Conservation (phyloP, 2,888 invertebrate species). For the Lochmaea crataegi region DNA sequence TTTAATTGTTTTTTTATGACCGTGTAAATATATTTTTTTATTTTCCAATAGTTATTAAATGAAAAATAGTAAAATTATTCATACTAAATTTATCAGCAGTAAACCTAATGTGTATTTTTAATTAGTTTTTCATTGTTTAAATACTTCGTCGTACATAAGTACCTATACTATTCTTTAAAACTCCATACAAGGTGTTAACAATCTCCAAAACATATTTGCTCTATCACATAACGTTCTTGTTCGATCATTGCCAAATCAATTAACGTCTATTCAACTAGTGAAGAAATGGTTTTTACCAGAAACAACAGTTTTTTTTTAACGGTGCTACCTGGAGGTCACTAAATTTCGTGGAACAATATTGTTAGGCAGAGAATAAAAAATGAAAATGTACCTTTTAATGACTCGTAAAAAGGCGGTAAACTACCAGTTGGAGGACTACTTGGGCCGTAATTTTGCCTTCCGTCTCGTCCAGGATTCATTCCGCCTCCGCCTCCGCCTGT, state of each 20-base stretch:
- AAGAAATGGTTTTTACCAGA: too few species aligned
- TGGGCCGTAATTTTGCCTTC: conserved; percentile 87
- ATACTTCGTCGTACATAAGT: neutral
- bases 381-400: conserved; percentile 73
- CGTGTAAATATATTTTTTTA: neutral
- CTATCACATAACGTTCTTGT: too few species aligned
- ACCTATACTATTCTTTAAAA: too few species aligned
- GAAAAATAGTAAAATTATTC: neutral
- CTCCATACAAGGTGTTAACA: too few species aligned
- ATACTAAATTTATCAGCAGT: neutral
- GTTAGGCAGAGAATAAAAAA: too few species aligned
- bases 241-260: too few species aligned
- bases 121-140: neutral
- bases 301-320: too few species aligned
- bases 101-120: neutral
- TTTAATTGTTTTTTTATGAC: neutral
- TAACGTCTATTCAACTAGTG: too few species aligned
- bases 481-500: conserved; percentile 85
- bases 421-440: conserved; percentile 90
- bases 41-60: neutral
- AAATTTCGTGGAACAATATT: too few species aligned
- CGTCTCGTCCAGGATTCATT: conserved; percentile 77
- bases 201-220: too few species aligned
- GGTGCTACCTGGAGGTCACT: too few species aligned
- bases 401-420: conserved; percentile 90